Conservation (phyloP, 2,113 vertebrate species). For the Ctenomys sociabilis region DNA sequence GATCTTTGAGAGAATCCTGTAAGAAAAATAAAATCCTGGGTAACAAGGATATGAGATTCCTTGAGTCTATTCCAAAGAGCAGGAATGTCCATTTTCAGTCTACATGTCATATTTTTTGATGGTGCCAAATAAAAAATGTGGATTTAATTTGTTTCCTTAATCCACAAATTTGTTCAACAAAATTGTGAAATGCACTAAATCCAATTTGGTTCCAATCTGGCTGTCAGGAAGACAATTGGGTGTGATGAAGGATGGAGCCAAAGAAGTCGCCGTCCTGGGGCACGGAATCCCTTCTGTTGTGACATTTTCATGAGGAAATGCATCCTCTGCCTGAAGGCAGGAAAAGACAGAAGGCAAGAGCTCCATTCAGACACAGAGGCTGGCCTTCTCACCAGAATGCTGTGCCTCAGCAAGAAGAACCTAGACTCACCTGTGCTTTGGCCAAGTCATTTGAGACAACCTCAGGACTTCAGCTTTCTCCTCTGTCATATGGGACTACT, state of each 20-base stretch:
- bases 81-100: slow-evolving; percentile 55
- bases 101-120: slow-evolving; percentile 60
- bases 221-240: slow-evolving; percentile 69
- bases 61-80: background rate
- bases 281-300: background rate
- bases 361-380: background rate
- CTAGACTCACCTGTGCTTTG: background rate
- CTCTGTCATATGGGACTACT: background rate
- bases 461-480: background rate
- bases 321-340: background rate
- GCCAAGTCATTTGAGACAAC: background rate
- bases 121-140: slow-evolving; percentile 77
- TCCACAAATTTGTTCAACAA: slow-evolving; percentile 78
- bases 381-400: background rate
- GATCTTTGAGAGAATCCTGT: background rate
- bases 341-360: background rate
- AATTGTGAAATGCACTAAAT: slow-evolving; percentile 78
- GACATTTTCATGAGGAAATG: slow-evolving; percentile 25
- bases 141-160: slow-evolving; percentile 76
- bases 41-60: background rate
- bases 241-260: slow-evolving; percentile 46
- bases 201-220: slow-evolving; percentile 67
- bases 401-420: background rate
- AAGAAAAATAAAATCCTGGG: background rate
- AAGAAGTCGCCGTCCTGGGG: slow-evolving; percentile 1